Conservation (phyloP, 2,113 vertebrate genomes). For the Raphicerus campestris region DNA sequence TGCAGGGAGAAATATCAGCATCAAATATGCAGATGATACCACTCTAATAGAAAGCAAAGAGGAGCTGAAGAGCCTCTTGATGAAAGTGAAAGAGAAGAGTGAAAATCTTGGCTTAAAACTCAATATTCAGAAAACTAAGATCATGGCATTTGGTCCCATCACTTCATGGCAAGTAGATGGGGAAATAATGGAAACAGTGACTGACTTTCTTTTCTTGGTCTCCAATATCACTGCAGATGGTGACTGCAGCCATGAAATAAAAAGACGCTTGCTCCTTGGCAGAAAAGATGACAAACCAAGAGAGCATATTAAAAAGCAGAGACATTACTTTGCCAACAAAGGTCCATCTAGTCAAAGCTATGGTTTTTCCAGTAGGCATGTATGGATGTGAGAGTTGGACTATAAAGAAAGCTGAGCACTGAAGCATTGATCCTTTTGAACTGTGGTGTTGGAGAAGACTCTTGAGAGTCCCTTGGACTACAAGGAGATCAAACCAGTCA, state of each 20-base stretch:
- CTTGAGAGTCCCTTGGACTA: not conserved
- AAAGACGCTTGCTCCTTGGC: not conserved
- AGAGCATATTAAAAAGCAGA: not conserved
- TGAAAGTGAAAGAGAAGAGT: not conserved
- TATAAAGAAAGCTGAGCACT: not conserved
- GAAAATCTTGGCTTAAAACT: not conserved
- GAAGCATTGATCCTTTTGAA: not conserved
- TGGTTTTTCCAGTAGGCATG: not conserved
- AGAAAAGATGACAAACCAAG: not conserved
- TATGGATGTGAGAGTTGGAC: not conserved
- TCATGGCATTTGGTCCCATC: not conserved
- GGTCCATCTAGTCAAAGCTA: not conserved
- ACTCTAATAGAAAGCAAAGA: not conserved
- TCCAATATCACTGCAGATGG: not conserved
- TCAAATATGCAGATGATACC: not conserved
- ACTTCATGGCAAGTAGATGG: not conserved
- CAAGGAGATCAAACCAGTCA: not conserved
- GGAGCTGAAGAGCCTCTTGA: not conserved
- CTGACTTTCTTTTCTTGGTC: not conserved
- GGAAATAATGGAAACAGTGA: not conserved
- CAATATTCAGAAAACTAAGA: not conserved
- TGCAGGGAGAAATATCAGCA: not conserved
- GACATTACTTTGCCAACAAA: not conserved
- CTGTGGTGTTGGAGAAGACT: not conserved
- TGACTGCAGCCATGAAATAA: not conserved